These are phyloP conservation scores for Lycocerus yunnanus DNA, from an alignment of 2,888 invertebrate species.

Conservation along the genomic window DNA sequence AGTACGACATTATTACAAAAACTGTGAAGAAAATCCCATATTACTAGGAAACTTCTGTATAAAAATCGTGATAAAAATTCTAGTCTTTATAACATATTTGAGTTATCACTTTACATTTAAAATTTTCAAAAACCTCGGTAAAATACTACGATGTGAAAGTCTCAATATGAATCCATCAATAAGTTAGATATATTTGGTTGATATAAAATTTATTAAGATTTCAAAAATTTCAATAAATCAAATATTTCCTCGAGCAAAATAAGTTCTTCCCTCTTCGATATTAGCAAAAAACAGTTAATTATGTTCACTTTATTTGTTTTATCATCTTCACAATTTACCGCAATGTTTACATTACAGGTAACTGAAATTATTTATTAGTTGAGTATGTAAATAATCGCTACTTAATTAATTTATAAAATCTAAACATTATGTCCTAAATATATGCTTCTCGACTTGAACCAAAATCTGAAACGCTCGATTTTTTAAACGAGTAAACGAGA, in stretches of 20 bases:
- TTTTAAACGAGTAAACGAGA: too few relatives aligned
- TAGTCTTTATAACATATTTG: neutral
- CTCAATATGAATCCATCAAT: neutral
- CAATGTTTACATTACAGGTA: neutral
- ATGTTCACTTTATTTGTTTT: neutral
- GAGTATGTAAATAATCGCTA: neutral
- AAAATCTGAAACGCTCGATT: too few relatives aligned
- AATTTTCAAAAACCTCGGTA: neutral
- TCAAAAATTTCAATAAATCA: neutral
- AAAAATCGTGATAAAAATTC: neutral
- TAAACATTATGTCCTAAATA: neutral
- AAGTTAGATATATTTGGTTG: neutral
- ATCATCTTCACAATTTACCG: neutral
- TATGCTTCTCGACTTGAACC: too few relatives aligned
- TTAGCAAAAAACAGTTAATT: neutral
- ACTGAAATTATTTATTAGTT: too few relatives aligned
- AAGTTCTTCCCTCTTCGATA: neutral
- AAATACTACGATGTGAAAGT: neutral
- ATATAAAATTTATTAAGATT: neutral
- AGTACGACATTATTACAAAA: too few relatives aligned
- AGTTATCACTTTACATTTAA: neutral
- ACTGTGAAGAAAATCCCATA: neutral
- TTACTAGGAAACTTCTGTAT: neutral
- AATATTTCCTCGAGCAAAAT: neutral
- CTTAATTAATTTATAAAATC: neutral